Percentiles rank a stretch among this genome's conserved stretches.
These are phyloP conservation scores for Gerris lacustris DNA, from an alignment of 2,888 invertebrate species.

Conservation along the genomic window DNA sequence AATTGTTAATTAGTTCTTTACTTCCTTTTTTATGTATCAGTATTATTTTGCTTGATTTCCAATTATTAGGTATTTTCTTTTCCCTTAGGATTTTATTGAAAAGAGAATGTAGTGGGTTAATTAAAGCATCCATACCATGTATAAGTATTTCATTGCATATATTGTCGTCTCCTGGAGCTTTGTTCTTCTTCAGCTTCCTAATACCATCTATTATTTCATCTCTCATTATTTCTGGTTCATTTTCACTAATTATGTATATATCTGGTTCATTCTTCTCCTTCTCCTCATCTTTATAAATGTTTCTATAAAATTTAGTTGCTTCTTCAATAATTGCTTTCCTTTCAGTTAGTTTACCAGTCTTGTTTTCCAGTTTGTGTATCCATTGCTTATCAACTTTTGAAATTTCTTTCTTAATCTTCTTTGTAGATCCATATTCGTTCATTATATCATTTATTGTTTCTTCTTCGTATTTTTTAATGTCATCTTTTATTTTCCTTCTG, in stretches of 20 bases:
- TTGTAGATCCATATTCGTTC: slow-evolving; percentile 2
- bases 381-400: neutral
- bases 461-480: slow-evolving; percentile 9
- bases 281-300: neutral
- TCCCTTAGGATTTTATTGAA: slow-evolving; percentile 9
- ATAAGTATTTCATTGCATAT: neutral
- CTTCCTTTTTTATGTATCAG: slow-evolving; percentile 13
- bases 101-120: neutral
- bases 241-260: neutral
- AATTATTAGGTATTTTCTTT: neutral
- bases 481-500: slow-evolving; percentile 5
- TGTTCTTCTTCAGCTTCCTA: slow-evolving; percentile 3
- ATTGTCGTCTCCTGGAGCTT: slow-evolving; percentile 8
- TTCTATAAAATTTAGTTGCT: slow-evolving; percentile 5
- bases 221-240: slow-evolving; percentile 7
- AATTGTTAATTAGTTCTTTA: slow-evolving; percentile 9
- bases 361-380: slow-evolving; percentile 4
- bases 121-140: slow-evolving; percentile 1
- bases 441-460: slow-evolving; percentile 6
- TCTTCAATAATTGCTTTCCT: neutral
- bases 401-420: slow-evolving; percentile 3
- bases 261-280: neutral
- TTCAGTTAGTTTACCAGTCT: neutral
- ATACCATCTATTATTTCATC: slow-evolving; percentile 4
- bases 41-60: slow-evolving; percentile 10